Base-by-base conservation (phyloP, 2,888 invertebrate genomes). In the Chirona hameri region DNA sequence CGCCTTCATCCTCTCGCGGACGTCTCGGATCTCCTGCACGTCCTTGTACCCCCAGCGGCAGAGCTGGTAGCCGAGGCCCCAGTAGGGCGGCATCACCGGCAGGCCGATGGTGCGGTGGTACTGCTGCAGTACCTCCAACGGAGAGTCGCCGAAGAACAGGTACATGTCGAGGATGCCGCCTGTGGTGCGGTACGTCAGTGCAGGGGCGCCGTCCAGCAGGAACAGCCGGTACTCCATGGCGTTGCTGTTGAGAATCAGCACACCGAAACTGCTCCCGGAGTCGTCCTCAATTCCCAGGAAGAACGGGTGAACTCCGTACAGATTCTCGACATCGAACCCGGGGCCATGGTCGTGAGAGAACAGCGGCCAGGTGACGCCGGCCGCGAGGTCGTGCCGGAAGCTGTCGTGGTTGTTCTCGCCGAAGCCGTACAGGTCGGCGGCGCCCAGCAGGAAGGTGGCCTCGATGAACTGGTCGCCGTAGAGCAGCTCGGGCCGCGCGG, bases 131-230 rank as follows among this genome's bases (percentile, higher is more conserved):
- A 89, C 88, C 82, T 87, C 86, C 83, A 88, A 87, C 0, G 96
- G 95, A 0, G 91, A 89, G n/a, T n/a, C n/a, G n/a, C n/a, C n/a
- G n/a, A n/a, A n/a, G n/a, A n/a, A n/a, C n/a, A n/a, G n/a, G n/a
- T 92, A 93, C 83, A 96, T 91, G 87, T 95, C 93, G 3, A 97
- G 89, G 18, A 95, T 90, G 0, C 96, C 96, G 21, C 96, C 96
- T 69, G 93, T 92, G 0, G 93, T 90, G 84, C 97, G 90, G 88
- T 93, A 96, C 0, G 96, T 96, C 82, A 97, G 90, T 3, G 92
- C 94, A 0, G 95, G 95, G 0, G 48, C 52, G 18, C 82, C 82
- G 39, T 83, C 39, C 79, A 83, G 48, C 55, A 81, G 83, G 76
- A 79, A 83, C 31, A 83, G 82, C 12, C 81, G 81, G 81, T 83